phyloP scores from a whole-genome alignment of 2,888 invertebrate species.

The Antheraea yamamai region DNA sequence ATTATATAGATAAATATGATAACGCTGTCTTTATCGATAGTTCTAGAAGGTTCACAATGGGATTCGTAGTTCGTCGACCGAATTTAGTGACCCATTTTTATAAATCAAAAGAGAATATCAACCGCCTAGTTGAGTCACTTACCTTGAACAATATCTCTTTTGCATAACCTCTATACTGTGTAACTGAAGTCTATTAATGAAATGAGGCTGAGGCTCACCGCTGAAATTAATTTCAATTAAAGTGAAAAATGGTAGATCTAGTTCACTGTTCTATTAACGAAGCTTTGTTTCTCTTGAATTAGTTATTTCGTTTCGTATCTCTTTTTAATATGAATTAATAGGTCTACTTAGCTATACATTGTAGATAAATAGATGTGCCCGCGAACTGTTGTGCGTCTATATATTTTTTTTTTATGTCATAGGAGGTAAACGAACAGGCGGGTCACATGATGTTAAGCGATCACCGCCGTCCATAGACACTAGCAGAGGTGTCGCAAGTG shows the following conservation, averaged over 20 bases:
- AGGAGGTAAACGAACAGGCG: too few species aligned
- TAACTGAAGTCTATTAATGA: conserved; percentile 39
- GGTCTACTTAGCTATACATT: too few species aligned
- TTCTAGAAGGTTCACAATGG: conserved; percentile 40
- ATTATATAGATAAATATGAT: conserved; percentile 37
- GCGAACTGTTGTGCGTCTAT: too few species aligned
- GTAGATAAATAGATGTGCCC: too few species aligned
- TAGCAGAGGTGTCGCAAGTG: too few species aligned
- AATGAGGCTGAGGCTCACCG: conserved; percentile 39
- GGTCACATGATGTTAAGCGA: too few species aligned
- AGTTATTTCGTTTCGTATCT: not conserved
- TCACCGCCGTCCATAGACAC: too few species aligned
- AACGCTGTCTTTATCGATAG: conserved; percentile 36
- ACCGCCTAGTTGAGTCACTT: conserved; percentile 63
- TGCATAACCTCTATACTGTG: conserved; percentile 50
- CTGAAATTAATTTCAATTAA: conserved; percentile 42
- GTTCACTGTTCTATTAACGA: conserved; percentile 12
- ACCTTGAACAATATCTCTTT: conserved; percentile 58
- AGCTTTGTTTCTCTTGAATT: conserved; percentile 8
- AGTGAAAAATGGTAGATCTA: conserved; percentile 31
- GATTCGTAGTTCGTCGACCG: conserved; percentile 61
- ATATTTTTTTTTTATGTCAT: too few species aligned
- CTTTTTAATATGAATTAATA: not conserved
- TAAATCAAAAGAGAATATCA: conserved; percentile 61
- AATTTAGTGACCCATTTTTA: conserved; percentile 66